phyloP scores from a whole-genome alignment of 2,113 vertebrate genomes.

The Nibea coibor region DNA sequence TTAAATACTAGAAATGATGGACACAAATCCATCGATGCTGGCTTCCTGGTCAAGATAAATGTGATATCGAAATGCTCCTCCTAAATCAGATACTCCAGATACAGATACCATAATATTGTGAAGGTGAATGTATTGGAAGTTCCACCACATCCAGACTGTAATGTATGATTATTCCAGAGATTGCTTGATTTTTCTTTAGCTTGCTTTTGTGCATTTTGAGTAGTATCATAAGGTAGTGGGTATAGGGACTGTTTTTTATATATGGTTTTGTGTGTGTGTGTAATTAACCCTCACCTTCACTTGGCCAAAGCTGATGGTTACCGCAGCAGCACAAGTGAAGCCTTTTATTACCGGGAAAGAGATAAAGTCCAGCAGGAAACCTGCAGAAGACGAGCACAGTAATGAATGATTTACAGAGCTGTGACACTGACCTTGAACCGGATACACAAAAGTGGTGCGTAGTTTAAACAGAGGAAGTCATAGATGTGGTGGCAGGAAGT shows the following conservation, averaged over 20 bases:
- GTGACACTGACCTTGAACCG: background rate
- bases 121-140: background rate
- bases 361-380: constrained; percentile 95
- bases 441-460: background rate
- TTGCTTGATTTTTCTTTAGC: background rate
- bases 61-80: no score
- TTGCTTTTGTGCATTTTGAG: background rate
- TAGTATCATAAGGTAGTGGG: background rate
- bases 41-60: no score
- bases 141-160: background rate
- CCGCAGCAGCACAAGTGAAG: constrained; percentile 92
- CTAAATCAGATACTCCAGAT: no score
- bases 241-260: background rate
- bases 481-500: constrained; percentile 25
- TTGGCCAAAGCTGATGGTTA: constrained; percentile 95
- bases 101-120: background rate
- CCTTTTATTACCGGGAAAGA: constrained; percentile 96
- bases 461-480: constrained; percentile 20
- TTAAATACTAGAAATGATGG: no score
- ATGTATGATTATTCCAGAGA: background rate
- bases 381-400: constrained; percentile 74
- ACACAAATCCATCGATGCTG: no score
- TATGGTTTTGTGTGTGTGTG: background rate
- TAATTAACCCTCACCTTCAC: constrained; percentile 87
- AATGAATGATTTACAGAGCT: background rate